These are phyloP conservation scores for Trematomus loennbergii DNA, from an alignment of 2,113 vertebrate genomes.

Conservation along the genomic window DNA sequence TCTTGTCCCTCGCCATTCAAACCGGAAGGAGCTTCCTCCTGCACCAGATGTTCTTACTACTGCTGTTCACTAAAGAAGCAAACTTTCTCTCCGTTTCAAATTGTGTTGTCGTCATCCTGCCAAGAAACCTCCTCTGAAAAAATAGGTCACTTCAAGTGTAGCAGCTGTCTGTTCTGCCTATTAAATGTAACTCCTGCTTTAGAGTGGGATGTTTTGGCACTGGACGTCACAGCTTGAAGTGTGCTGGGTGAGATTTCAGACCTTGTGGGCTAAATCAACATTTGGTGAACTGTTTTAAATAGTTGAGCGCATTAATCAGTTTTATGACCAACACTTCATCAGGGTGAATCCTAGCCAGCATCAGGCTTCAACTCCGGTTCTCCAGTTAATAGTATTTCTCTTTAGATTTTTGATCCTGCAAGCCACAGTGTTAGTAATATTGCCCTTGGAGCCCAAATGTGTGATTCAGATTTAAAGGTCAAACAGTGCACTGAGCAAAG, in stretches of 20 bases:
- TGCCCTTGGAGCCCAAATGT: slow-evolving; percentile 12
- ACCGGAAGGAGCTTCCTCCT: slow-evolving; percentile 37
- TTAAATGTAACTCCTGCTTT: slow-evolving; percentile 14
- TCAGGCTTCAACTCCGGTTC: background rate
- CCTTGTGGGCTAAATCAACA: slow-evolving; percentile 38
- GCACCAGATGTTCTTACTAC: slow-evolving; percentile 54
- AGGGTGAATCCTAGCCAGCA: slow-evolving; percentile 23
- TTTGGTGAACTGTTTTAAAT: slow-evolving; percentile 53
- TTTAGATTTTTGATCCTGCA: slow-evolving; percentile 23
- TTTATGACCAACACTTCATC: slow-evolving; percentile 64
- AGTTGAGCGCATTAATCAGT: slow-evolving; percentile 34
- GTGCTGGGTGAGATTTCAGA: slow-evolving; percentile 13
- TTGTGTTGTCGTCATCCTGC: background rate
- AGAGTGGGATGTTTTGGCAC: background rate
- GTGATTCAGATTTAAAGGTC: slow-evolving; percentile 3
- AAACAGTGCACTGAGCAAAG: background rate
- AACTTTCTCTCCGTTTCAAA: background rate
- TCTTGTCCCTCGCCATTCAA: slow-evolving; percentile 36
- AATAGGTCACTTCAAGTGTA: slow-evolving; percentile 10
- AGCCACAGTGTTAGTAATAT: slow-evolving; percentile 7
- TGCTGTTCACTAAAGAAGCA: slow-evolving; percentile 26
- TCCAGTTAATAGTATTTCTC: slow-evolving; percentile 20
- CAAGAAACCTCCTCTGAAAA: slow-evolving; percentile 1
- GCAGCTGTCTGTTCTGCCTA: slow-evolving; percentile 36
- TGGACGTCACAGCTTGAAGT: slow-evolving; percentile 6